These are phyloP conservation scores for Centropyge bicolor DNA, from an alignment of 2,797 vertebrate species.

Conservation along the genomic window DNA sequence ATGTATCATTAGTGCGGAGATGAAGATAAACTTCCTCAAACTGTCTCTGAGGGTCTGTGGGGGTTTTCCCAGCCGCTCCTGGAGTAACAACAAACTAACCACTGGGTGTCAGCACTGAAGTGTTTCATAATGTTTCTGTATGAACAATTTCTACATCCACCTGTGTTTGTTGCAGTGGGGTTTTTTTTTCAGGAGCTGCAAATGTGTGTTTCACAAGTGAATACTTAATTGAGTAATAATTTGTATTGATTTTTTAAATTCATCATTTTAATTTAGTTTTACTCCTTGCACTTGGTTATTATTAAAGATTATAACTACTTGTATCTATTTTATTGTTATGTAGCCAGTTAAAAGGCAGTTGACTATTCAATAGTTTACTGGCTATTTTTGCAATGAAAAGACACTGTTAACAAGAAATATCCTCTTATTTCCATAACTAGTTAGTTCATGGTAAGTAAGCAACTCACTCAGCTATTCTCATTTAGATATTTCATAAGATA, in stretches of 20 bases:
- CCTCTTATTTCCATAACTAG: too few species aligned
- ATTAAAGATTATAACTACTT: not conserved
- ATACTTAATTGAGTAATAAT: not conserved
- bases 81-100: constrained; percentile 36
- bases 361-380: too few species aligned
- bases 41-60: not conserved
- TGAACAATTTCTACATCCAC: not conserved
- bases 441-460: not conserved
- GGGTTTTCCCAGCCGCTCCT: constrained; percentile 23
- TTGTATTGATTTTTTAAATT: not conserved
- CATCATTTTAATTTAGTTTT: not conserved
- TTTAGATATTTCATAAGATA: not conserved
- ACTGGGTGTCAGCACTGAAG: constrained; percentile 67
- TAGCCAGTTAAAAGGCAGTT: not conserved
- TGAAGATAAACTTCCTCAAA: constrained; percentile 35
- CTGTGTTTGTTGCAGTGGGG: not conserved
- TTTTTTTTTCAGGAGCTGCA: not conserved
- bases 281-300: not conserved
- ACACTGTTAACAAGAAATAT: not conserved
- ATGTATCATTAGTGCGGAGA: not conserved
- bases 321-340: not conserved
- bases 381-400: not conserved
- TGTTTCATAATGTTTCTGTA: not conserved
- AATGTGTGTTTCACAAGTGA: not conserved
- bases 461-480: not conserved